Evolutionary conservation across 2,888 invertebrate genomes (phyloP), one percentile per base, ranked within the genome.

Genomic region (Halictus ligatus): DNA sequence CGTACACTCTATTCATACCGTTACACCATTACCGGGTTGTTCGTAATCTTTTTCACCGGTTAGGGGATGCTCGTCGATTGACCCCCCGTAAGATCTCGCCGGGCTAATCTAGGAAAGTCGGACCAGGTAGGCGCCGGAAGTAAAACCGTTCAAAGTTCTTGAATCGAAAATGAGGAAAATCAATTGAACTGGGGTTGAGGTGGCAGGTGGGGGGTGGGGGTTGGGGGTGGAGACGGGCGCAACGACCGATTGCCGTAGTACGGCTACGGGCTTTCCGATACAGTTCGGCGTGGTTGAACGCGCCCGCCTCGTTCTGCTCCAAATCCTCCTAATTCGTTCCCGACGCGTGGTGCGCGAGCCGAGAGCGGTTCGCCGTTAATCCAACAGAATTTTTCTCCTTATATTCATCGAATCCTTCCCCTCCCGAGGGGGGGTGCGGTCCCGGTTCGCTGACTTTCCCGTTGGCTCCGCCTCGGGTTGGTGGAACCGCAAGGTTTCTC

Each of bases 271-370:
- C 46, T n/a, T 84, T 10, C n/a, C 35, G 10, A 58, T 77, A 43
- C 54, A 43, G 25, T 60, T 75, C 75, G 75, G 64, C 35, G 48
- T 80, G 80, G 78, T 86, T 73, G 18, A 83, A 78, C 77, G 50
- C 46, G 15, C 54, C 25, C 46, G 67, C 15, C 54, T 60, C 77
- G 54, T 82, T 85, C 81, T 85, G 85, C 82, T 54, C 80, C 75
- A 82, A 78, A 87, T 87, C 85, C 85, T 78, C 46, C 67, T 85
- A 85, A 86, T 85, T 86, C 81, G 75, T 84, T 78, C 77, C 54
- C 74, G 75, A 21, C 69, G 72, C 15, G 35, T 29, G 64, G 15
- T 25, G 13, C 15, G 64, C 29, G 64, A 25, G 64, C 29, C 29
- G 64, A 64, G 64, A 64, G 15, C 64, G 64, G 75, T 29, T 78